phyloP scores from a whole-genome alignment of 2,797 vertebrate species.

The Lagocephalus sceleratus region DNA sequence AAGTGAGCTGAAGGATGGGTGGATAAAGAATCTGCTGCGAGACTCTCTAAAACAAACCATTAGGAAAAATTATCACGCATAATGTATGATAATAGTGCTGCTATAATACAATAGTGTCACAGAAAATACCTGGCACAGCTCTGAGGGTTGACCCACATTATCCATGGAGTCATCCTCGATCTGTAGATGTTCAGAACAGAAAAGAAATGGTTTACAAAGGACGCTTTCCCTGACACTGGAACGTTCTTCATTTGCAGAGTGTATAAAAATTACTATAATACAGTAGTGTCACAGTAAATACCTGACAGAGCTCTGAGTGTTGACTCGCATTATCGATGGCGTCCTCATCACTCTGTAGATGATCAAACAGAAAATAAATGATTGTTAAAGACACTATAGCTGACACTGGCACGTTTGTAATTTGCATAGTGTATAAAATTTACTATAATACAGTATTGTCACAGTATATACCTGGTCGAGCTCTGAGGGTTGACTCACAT shows the following conservation, averaged over 20 bases:
- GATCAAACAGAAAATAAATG: no score
- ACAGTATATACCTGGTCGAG: slow-evolving; percentile 71
- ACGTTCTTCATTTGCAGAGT: no score
- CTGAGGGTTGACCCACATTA: slow-evolving; percentile 39
- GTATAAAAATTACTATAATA: no score
- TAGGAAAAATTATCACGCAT: background rate
- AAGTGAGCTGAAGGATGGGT: slow-evolving; percentile 80
- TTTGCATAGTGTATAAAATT: background rate
- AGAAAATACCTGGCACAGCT: slow-evolving; percentile 71
- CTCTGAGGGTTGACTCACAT: slow-evolving; percentile 46
- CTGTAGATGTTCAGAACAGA: background rate
- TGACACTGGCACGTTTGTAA: no score
- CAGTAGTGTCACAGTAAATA: no score
- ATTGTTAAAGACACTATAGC: no score
- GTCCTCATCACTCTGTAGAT: no score
- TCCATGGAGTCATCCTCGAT: background rate
- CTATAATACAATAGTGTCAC: background rate
- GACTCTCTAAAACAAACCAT: slow-evolving; percentile 59
- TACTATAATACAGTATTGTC: background rate
- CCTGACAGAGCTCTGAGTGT: no score
- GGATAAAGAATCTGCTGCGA: slow-evolving; percentile 70
- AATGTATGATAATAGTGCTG: background rate
- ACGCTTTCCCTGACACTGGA: no score
- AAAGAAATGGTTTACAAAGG: background rate
- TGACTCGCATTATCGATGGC: no score